Base-by-base conservation (phyloP, 2,797 vertebrate species). In the Balearica regulorum region DNA sequence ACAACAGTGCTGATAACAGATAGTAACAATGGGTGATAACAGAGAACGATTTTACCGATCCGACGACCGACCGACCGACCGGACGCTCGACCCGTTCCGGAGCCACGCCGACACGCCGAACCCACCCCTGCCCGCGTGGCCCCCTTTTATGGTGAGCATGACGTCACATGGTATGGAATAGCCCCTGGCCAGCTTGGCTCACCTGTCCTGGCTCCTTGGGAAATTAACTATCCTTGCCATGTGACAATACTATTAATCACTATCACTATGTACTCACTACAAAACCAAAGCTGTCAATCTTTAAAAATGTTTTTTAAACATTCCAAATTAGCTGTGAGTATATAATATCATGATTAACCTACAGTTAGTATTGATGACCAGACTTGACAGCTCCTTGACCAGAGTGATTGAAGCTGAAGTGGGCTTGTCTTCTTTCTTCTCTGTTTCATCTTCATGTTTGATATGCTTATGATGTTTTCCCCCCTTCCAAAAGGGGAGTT, bases 401-500 rank as follows among this genome's bases (percentile, higher is more conserved):
- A 57, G 46, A 46, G 13, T 69, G 25, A 57, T 19, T 65, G 4
- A 22, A 86, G 8, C 17, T 83, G 37, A 83, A 61, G 39, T 7
- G 21, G 9, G 14, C 17, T 79, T 78, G 25, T 44, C 39, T 83
- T 76, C 15, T 53, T n/a, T 44, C 43, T 60, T 60, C 46, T 68
- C 29, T 58, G 10, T 31, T 81, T 37, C 6, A 44, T 35, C 19
- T 57, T 84, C 11, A 37, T 13, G 6, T n/a, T 73, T 89, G 17
- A 82, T 51, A 78, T 29, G 77, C 28, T 35, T 61, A 48, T 11
- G 19, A 39, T 44, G 16, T 41, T 73, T 37, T 1, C 1, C 9
- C 1, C 15, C 0, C 2, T 28, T 26, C 60, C 31, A 10, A 60
- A 51, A 55, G 8, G 4, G 7, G 3, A 5, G 37, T 78, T 43